A percentile compares a stretch with the other conserved stretches of the same genome.
Evolutionary conservation across 2,797 vertebrate species (phyloP).

Genomic region (Aratinga solstitialis): DNA sequence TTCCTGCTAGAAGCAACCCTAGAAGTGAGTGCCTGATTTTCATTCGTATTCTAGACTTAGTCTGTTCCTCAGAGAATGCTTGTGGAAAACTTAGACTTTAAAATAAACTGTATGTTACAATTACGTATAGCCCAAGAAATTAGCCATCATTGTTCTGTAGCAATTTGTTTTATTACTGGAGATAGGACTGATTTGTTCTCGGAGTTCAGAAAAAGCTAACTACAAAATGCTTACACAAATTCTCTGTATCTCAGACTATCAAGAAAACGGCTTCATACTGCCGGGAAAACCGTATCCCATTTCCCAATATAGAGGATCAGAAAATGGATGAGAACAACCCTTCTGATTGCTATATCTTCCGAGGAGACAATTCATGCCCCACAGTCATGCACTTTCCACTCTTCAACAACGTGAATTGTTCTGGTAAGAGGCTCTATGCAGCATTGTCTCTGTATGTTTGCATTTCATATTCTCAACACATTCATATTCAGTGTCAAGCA

Average conservation of each 20-base stretch:
- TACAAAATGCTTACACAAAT: neutral
- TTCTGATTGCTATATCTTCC: conserved; percentile 29
- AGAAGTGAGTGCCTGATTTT: neutral
- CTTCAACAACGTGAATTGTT: neutral
- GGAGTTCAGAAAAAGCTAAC: neutral
- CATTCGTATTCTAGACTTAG: neutral
- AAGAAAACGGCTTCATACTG: conserved; percentile 4
- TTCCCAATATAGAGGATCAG: neutral
- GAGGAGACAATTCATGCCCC: neutral
- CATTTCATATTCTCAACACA: neutral
- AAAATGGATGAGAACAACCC: neutral
- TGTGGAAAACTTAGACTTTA: neutral
- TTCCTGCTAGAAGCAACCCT: neutral
- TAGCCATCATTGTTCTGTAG: neutral
- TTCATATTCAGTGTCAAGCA: neutral
- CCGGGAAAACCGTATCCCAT: neutral
- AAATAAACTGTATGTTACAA: neutral
- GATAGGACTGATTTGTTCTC: neutral
- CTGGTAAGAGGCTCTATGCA: neutral
- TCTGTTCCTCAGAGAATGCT: neutral
- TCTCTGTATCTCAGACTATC: conserved; percentile 13
- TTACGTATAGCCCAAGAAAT: neutral
- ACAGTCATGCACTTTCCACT: conserved; percentile 32
- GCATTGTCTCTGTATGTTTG: neutral
- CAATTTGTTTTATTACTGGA: neutral